These are phyloP conservation scores for Aviceda subcristata DNA, from an alignment of 2,113 vertebrate species.

Conservation along the genomic window DNA sequence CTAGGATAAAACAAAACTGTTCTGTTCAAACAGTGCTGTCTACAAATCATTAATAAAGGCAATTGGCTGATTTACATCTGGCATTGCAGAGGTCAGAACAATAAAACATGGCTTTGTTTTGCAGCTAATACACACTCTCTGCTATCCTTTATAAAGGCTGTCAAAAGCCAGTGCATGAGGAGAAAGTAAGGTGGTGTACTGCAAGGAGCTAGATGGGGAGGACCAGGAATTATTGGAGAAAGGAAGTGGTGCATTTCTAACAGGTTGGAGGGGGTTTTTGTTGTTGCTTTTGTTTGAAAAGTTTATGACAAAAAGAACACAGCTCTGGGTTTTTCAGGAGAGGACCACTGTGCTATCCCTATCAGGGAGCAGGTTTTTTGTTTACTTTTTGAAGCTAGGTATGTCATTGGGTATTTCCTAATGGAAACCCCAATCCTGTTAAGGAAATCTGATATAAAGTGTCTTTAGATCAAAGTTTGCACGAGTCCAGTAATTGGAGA, in stretches of 20 bases:
- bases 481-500: neutral
- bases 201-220: neutral
- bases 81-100: constrained; percentile 15
- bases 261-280: neutral
- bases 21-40: neutral
- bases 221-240: neutral
- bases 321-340: neutral
- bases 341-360: neutral
- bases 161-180: neutral
- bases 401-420: neutral
- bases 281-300: neutral
- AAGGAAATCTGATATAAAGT: neutral
- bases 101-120: constrained; percentile 47
- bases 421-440: neutral
- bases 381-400: neutral
- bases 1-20: neutral
- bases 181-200: neutral
- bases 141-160: constrained; percentile 21
- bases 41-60: constrained; percentile 50
- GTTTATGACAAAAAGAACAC: neutral
- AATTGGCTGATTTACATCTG: constrained; percentile 41
- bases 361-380: neutral
- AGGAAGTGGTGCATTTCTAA: neutral
- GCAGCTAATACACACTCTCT: neutral
- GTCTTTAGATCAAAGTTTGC: neutral